phyloP scores from a whole-genome alignment of 2,113 vertebrate species.

The Atractosteus spatula region DNA sequence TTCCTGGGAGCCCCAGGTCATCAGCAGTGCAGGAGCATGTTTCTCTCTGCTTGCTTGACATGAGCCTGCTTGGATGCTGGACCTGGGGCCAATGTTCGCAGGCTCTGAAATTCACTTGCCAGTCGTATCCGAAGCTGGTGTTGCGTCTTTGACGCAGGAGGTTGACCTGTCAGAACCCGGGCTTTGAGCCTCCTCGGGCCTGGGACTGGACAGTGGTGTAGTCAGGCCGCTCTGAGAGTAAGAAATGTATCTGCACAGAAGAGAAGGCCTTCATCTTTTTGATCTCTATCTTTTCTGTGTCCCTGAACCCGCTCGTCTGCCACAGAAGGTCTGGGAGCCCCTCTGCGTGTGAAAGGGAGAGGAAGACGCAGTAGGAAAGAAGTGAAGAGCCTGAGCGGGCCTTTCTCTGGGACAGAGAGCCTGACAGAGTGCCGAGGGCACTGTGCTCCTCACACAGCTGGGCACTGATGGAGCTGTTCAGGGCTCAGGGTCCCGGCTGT shows the following conservation, averaged over 20 bases:
- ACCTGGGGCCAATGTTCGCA: too few relatives aligned
- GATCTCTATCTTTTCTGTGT: neutral
- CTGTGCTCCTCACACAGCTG: conserved; percentile 61
- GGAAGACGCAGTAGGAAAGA: conserved; percentile 15
- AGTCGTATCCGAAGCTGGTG: too few relatives aligned
- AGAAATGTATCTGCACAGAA: conserved; percentile 10
- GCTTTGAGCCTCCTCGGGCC: too few relatives aligned
- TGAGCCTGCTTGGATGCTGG: too few relatives aligned
- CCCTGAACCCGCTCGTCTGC: conserved; percentile 11
- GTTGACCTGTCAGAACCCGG: too few relatives aligned
- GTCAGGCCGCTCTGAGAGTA: conserved; percentile 7
- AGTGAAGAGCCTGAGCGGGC: conserved; percentile 21
- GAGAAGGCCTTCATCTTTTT: conserved; percentile 13
- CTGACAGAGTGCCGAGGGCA: conserved; percentile 50
- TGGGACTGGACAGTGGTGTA: too few relatives aligned
- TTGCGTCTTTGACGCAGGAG: too few relatives aligned
- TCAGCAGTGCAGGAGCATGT: too few relatives aligned
- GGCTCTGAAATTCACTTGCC: too few relatives aligned
- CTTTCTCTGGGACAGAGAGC: conserved; percentile 54
- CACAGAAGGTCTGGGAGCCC: conserved; percentile 1
- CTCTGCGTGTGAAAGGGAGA: too few relatives aligned
- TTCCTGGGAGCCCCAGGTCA: too few relatives aligned
- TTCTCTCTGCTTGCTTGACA: too few relatives aligned
- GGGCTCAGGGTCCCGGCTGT: conserved; percentile 41
- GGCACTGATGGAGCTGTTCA: conserved; percentile 55